These are phyloP conservation scores for Megalurothrips usitatus DNA, from an alignment of 2,888 invertebrate genomes.

Conservation along the genomic window DNA sequence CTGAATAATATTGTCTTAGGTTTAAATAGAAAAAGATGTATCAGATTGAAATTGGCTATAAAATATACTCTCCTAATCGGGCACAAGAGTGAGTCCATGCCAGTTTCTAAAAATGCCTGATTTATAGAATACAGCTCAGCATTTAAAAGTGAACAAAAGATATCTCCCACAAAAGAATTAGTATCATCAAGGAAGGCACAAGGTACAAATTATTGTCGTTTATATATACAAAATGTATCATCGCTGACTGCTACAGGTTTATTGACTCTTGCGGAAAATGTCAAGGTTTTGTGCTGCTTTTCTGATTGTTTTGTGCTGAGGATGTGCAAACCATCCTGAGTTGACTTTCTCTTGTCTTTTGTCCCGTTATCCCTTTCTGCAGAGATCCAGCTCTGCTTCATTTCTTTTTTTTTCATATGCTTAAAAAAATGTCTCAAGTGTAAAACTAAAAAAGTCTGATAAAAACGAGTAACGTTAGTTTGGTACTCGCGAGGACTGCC, in stretches of 20 bases:
- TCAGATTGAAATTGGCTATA: slow-evolving; percentile 16
- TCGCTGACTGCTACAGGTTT: not conserved
- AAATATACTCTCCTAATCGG: slow-evolving; percentile 14
- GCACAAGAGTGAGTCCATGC: not conserved
- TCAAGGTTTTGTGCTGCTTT: slow-evolving; percentile 2
- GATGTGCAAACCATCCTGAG: not conserved
- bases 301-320: slow-evolving; percentile 15
- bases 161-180: not conserved
- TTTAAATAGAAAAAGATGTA: slow-evolving; percentile 22
- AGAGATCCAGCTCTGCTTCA: slow-evolving; percentile 1
- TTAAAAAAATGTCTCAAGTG: slow-evolving; percentile 3
- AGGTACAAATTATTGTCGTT: slow-evolving; percentile 6
- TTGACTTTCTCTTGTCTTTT: not conserved
- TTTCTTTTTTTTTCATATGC: not conserved
- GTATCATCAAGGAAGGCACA: slow-evolving; percentile 20
- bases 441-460: not conserved
- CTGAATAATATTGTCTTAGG: slow-evolving; percentile 20
- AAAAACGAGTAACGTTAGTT: too few relatives aligned
- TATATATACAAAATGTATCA: not conserved
- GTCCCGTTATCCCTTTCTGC: not conserved
- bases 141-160: not conserved
- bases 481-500: too few relatives aligned
- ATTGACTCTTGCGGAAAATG: not conserved
- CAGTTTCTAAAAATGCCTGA: slow-evolving; percentile 1
- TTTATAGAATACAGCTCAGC: slow-evolving; percentile 2